Conservation (phyloP, 1,140 invertebrate species). For the Heliothis virescens region DNA sequence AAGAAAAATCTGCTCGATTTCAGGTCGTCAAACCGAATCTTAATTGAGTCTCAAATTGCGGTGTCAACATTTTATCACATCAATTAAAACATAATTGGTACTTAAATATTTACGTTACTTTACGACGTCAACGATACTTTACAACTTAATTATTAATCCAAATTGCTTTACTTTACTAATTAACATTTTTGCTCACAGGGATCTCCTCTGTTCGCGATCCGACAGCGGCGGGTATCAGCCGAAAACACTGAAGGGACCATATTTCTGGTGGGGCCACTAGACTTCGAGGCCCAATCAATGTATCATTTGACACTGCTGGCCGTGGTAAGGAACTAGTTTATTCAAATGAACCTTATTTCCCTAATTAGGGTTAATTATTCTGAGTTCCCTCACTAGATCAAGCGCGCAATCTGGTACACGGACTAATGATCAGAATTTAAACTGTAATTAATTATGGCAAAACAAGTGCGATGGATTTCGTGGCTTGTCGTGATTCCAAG, state of each 20-base stretch:
- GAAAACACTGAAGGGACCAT: slow-evolving; percentile 92
- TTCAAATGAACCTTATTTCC: slow-evolving; percentile 49
- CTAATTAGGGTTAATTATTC: slow-evolving; percentile 53
- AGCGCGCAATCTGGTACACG: slow-evolving; percentile 32
- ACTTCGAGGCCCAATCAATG: slow-evolving; percentile 95
- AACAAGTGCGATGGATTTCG: slow-evolving; percentile 41
- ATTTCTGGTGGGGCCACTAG: slow-evolving; percentile 90
- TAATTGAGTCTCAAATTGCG: too few species aligned
- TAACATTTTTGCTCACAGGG: slow-evolving; percentile 81
- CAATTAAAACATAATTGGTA: too few species aligned
- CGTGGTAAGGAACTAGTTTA: slow-evolving; percentile 88
- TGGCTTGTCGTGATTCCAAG: neutral
- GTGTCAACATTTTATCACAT: too few species aligned
- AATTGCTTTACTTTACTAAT: neutral
- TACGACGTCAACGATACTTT: too few species aligned
- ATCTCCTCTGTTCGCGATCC: slow-evolving; percentile 91
- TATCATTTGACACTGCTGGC: slow-evolving; percentile 93
- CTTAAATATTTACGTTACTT: too few species aligned
- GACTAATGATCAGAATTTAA: slow-evolving; percentile 48
- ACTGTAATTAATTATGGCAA: slow-evolving; percentile 47
- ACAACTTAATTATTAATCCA: neutral
- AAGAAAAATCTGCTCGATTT: neutral
- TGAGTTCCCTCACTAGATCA: slow-evolving; percentile 15
- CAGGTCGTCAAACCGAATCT: too few species aligned
- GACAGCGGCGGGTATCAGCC: slow-evolving; percentile 90